phyloP scores from a whole-genome alignment of 2,113 vertebrate genomes.

The Smithornis capensis region DNA sequence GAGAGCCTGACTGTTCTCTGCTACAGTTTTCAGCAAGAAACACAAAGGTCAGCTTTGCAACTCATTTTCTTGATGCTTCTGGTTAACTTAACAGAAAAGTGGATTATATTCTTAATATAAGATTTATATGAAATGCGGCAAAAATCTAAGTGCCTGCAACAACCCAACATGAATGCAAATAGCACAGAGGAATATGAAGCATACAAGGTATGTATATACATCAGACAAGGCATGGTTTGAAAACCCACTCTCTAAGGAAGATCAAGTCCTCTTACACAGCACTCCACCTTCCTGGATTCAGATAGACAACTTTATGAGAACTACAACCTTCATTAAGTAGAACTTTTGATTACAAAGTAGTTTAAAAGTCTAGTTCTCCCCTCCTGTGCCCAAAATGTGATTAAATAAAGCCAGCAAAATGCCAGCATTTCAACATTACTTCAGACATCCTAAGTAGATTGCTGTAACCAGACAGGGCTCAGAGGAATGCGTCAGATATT shows the following conservation, averaged over 20 bases:
- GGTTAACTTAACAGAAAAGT: background rate
- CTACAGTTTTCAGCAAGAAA: background rate
- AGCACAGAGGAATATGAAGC: background rate
- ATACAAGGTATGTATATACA: background rate
- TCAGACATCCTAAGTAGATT: background rate
- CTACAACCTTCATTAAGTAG: background rate
- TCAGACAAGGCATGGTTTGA: background rate
- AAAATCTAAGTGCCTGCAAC: background rate
- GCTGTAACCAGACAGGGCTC: background rate
- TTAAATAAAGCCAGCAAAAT: background rate
- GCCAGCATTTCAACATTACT: background rate
- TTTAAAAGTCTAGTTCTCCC: background rate
- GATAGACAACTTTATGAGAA: background rate
- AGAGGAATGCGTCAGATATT: background rate
- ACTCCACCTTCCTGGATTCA: background rate
- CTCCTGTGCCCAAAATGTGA: background rate
- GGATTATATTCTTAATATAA: background rate
- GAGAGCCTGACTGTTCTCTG: background rate
- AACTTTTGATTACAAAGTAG: background rate
- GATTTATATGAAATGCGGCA: background rate
- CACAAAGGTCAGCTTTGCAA: background rate
- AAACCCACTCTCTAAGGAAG: background rate
- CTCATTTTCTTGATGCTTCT: background rate
- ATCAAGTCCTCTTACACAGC: background rate
- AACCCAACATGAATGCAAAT: background rate